Evolutionary conservation across 1,140 invertebrate species (phyloP), one percentile per base, ranked within the genome.

Genomic region (Danaus plexippus): DNA sequence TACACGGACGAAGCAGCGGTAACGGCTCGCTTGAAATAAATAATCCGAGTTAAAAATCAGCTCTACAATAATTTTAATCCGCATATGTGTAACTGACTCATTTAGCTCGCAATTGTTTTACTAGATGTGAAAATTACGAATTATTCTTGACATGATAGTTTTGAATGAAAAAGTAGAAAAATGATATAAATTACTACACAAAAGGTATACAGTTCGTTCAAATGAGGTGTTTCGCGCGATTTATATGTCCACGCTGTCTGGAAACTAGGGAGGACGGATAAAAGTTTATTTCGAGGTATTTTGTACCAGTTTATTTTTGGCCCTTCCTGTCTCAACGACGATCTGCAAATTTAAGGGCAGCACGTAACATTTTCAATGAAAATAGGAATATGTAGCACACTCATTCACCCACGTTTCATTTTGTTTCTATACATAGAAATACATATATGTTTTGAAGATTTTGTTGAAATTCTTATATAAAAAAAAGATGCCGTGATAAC

Each of bases 341-440:
- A 73, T 75, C 74, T 82, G 82, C 80, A 74, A 85, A 84, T 85
- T 75, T 80, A 82, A 82, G 76, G 76, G 77, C 77, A 64, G 64
- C 64, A 70, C 53, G 62, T 59, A 45, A 62, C 47, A 50, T 57
- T 54, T 54, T 43, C 15, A 54, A 43, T 52, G 46, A 54, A 63
- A 58, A 58, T 58, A 57, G 48, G 43, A 42, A 58, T 52, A 61
- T 47, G 43, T 61, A 43, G 48, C 43, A 51, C 46, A 54, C 43
- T 15, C 15, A 50, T 51, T 51, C 12, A 11, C 40, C 22, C 18
- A 11, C 22, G 1, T 54, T 51, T 12, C n/a, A 9, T 52, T 51
- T 54, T 57, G 45, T n/a, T n/a, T 46, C 15, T 7, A 11, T 12
- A 12, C 45, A 47, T 47, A 13, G n/a, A 45, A 45, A 45, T 47